Conservation (phyloP, 2,113 vertebrate species). For the Tychaedon coryphoeus region DNA sequence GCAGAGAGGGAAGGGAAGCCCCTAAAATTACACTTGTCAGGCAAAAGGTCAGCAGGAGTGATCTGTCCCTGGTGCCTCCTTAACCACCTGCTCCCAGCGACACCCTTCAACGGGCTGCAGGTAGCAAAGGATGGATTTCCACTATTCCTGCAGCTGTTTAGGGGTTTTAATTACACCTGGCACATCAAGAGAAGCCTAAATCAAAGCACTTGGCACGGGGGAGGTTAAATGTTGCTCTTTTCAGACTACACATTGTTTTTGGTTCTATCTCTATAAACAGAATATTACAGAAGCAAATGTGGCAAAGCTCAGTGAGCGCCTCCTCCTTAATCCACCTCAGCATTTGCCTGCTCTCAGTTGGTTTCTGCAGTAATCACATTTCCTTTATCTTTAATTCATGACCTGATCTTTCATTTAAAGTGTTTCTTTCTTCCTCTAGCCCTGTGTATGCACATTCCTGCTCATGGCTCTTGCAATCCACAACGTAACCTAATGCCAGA, state of each 20-base stretch:
- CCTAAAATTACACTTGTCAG: not conserved
- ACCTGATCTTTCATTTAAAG: not conserved
- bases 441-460: not conserved
- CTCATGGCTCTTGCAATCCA: not conserved
- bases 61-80: not conserved
- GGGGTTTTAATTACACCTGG: not conserved
- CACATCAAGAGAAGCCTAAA: not conserved
- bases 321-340: not conserved
- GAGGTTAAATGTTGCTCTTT: not conserved
- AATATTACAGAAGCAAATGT: not conserved
- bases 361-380: conserved; percentile 19
- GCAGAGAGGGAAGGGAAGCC: not conserved
- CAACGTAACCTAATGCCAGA: not conserved
- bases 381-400: conserved; percentile 48
- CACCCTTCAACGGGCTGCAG: not conserved
- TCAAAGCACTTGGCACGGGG: not conserved
- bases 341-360: conserved; percentile 18
- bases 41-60: not conserved
- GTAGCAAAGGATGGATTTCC: not conserved
- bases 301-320: not conserved
- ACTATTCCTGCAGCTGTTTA: not conserved
- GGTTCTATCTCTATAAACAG: not conserved
- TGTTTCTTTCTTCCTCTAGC: not conserved
- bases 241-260: not conserved
- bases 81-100: not conserved